Base-by-base conservation (phyloP, 2,888 invertebrate genomes). In the Diaphora mendica region DNA sequence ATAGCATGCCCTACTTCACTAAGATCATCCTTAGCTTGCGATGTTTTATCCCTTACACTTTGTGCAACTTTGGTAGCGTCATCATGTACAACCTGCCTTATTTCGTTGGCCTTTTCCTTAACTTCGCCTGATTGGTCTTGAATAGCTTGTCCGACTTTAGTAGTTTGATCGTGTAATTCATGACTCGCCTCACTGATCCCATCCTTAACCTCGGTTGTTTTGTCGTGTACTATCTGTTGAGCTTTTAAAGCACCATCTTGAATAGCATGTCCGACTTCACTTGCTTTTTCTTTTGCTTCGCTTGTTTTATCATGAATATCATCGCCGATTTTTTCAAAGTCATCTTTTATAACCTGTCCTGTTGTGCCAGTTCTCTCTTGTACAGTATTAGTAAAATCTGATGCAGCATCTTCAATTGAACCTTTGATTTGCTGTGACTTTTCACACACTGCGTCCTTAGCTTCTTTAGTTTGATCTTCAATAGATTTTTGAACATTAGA, bases 331-430 rank as follows among this genome's bases (percentile, higher is more conserved):
- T 85, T 82, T 30, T 64, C 76, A 5, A 85, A 81, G 76, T 83
- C 86, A 44, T 86, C 85, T 44, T 81, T 75, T 1, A 86, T 73
- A 2, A 81, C 79, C 8, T 85, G 75, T 80, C 86, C 85, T 4
- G 82, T 77, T 62, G 83, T 79, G 64, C 69, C 76, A 7, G 82
- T 77, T 79, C 82, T 86, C 62, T 87, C 82, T 64, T 86, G 83
- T 26, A 91, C 74, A 13, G 85, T 83, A 44, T 88, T 79, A 51
- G 86, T 82, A 11, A 90, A 77, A 70, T 90, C 86, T 71, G 75
- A 79, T 26, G 84, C 79, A 73, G 91, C 90, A n/a, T 85, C 84
- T 9, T 88, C 81, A n/a, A 89, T 79, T 39, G 84, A 85, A 72
- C 82, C 77, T 73, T 83, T 81, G n/a, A 86, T 73, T 72, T 87